Percentiles rank a stretch among this genome's conserved stretches.
These are phyloP conservation scores for Agrochola lychnidis DNA, from an alignment of 2,888 invertebrate species.

Conservation along the genomic window DNA sequence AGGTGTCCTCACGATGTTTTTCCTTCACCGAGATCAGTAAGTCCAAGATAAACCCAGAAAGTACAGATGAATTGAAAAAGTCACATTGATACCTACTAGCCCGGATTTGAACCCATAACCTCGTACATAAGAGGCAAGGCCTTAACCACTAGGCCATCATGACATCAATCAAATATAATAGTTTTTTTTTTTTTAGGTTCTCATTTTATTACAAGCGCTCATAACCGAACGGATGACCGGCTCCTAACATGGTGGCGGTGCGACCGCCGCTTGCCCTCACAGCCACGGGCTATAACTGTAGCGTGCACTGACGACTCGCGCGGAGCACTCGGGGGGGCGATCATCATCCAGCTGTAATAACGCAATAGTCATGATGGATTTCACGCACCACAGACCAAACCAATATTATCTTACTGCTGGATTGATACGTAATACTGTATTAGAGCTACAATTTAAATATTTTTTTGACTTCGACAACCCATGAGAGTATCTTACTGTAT, in stretches of 20 bases:
- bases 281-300: constrained; percentile 4
- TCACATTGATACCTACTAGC: background rate
- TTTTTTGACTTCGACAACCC: background rate
- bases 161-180: no score
- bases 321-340: background rate
- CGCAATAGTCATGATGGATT: constrained; percentile 14
- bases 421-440: background rate
- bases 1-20: background rate
- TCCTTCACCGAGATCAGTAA: background rate
- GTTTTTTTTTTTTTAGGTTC: background rate
- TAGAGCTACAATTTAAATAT: background rate
- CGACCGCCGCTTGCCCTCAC: no score
- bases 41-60: background rate
- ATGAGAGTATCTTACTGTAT: background rate
- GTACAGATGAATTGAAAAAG: background rate
- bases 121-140: background rate
- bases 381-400: background rate
- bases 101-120: background rate
- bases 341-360: constrained; percentile 27
- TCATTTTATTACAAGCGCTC: background rate
- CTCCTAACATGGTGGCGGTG: no score
- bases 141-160: background rate
- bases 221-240: background rate
- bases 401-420: background rate
- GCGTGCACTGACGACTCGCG: background rate